A percentile compares a stretch with the other conserved stretches of the same genome.
Evolutionary conservation across 1,140 invertebrate genomes (phyloP).

Genomic region (Camponotus pennsylvanicus): DNA sequence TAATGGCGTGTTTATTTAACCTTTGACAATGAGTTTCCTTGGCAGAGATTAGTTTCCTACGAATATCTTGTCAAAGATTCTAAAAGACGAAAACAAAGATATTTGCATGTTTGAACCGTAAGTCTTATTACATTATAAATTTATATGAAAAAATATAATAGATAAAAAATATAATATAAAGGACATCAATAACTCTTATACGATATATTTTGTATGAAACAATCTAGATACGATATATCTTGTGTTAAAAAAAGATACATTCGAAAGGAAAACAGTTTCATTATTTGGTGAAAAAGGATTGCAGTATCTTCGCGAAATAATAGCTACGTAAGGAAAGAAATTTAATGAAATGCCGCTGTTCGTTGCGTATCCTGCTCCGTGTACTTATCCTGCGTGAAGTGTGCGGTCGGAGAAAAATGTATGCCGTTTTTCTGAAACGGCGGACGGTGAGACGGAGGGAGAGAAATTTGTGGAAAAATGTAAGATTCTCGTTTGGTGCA

Average conservation of each 20-base stretch:
- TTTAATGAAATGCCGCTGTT: conserved; percentile 56
- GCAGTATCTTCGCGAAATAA: conserved; percentile 15
- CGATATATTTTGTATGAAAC: background rate
- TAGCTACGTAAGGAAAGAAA: conserved; percentile 43
- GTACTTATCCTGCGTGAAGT: conserved; percentile 18
- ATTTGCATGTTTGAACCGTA: no score
- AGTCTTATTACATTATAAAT: no score
- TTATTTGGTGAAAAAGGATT: conserved; percentile 3
- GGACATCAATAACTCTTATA: background rate
- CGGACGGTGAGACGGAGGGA: background rate
- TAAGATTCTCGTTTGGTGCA: conserved; percentile 45
- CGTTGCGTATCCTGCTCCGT: conserved; percentile 7
- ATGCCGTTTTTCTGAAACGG: conserved; percentile 36
- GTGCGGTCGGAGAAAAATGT: conserved; percentile 53
- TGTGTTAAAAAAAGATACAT: background rate
- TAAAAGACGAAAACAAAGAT: background rate
- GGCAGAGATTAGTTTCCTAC: conserved; percentile 6
- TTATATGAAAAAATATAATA: background rate
- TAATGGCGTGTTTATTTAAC: conserved; percentile 23
- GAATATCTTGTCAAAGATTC: background rate
- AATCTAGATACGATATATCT: background rate
- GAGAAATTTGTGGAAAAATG: conserved; percentile 41
- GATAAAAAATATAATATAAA: background rate
- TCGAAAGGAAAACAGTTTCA: conserved; percentile 18
- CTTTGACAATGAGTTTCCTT: conserved; percentile 12